Percentiles rank a stretch among this genome's conserved stretches.
Conservation (phyloP, 92 coral and sea anemone species). For the Paramuricea clavata region DNA sequence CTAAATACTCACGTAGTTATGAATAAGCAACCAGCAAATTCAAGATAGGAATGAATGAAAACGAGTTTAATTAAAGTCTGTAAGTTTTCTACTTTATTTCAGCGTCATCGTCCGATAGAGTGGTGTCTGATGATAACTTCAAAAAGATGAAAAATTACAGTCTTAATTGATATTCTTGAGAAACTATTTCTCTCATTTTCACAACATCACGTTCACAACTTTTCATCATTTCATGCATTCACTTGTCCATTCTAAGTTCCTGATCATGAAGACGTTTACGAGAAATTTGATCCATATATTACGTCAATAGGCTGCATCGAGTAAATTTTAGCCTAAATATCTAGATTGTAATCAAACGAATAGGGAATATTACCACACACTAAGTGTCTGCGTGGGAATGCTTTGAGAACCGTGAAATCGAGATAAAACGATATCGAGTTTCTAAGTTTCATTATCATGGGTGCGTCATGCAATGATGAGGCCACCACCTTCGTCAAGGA, state of each 20-base stretch:
- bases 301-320: background rate
- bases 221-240: background rate
- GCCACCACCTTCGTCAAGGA: too few relatives aligned
- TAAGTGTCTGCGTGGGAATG: slow-evolving; percentile 3
- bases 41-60: too few relatives aligned
- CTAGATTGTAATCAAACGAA: background rate
- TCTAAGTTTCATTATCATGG: background rate
- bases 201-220: too few relatives aligned
- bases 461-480: background rate
- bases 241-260: background rate
- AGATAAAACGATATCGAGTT: background rate
- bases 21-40: too few relatives aligned
- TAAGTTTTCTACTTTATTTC: too few relatives aligned
- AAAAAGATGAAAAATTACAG: too few relatives aligned
- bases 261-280: background rate
- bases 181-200: too few relatives aligned
- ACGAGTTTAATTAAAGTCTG: too few relatives aligned
- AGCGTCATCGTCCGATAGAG: too few relatives aligned
- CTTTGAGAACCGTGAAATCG: slow-evolving; percentile 2
- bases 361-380: slow-evolving; percentile 22
- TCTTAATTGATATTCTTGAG: too few relatives aligned
- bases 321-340: background rate
- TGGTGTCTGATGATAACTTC: too few relatives aligned
- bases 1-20: too few relatives aligned
- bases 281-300: background rate